A percentile compares a stretch with the other conserved stretches of the same genome.
Evolutionary conservation across 1,140 invertebrate species (phyloP).

Genomic region (Kradibia gibbosae): DNA sequence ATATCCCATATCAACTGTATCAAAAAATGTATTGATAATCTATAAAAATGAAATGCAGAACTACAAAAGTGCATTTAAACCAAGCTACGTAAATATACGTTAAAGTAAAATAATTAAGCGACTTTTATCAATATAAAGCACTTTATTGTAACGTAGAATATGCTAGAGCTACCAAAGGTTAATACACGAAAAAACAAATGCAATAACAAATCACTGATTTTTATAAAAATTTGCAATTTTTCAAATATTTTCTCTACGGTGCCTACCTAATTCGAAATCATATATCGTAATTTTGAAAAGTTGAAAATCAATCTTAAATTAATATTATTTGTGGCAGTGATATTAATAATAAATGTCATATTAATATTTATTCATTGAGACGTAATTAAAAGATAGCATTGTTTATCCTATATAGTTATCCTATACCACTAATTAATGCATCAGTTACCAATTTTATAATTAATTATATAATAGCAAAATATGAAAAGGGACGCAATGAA

Average conservation of each 20-base stretch:
- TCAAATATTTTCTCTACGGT: not conserved
- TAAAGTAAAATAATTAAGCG: conserved; percentile 3
- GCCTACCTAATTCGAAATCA: not conserved
- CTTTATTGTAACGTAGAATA: not conserved
- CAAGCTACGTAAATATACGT: not conserved
- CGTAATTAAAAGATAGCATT: too few relatives aligned
- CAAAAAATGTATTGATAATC: too few relatives aligned
- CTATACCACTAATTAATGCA: too few relatives aligned
- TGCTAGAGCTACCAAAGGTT: not conserved
- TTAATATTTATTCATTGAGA: too few relatives aligned
- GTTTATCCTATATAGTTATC: too few relatives aligned
- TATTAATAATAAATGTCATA: too few relatives aligned
- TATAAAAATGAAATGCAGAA: too few relatives aligned
- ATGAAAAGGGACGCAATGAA: not conserved
- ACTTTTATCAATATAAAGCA: conserved; percentile 2
- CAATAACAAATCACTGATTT: not conserved
- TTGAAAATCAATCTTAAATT: not conserved
- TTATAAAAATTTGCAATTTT: not conserved
- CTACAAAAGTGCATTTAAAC: not conserved
- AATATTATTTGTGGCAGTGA: not conserved
- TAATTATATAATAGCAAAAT: not conserved
- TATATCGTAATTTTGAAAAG: not conserved
- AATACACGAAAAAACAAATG: not conserved
- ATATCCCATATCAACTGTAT: too few relatives aligned
- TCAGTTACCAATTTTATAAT: not conserved